Evolutionary conservation across 2,797 vertebrate species (phyloP).

Genomic region (Apogon hyalosoma): DNA sequence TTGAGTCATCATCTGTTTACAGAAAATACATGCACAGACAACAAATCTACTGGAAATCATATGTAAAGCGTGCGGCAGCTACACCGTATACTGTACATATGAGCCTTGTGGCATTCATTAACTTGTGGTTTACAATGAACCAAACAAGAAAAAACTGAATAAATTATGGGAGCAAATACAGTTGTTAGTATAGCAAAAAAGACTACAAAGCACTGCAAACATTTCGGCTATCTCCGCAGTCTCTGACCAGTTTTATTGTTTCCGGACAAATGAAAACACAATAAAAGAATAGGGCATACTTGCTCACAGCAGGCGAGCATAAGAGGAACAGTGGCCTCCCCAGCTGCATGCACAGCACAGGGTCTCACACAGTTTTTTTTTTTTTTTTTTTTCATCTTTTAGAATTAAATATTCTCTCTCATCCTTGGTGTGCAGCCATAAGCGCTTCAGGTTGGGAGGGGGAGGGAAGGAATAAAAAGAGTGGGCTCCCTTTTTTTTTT

Average conservation of each 20-base stretch:
- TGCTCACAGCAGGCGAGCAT: conserved; percentile 53
- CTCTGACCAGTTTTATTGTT: conserved; percentile 62
- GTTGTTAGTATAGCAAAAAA: conserved; percentile 57
- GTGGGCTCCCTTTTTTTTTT: conserved; percentile 17
- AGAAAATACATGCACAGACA: conserved; percentile 6
- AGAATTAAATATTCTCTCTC: conserved; percentile 83
- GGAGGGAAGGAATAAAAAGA: conserved; percentile 21
- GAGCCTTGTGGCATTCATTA: conserved; percentile 4
- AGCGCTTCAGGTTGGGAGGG: conserved; percentile 68
- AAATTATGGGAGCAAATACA: conserved; percentile 62
- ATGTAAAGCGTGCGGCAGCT: conserved; percentile 10
- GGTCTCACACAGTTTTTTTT: conserved; percentile 24
- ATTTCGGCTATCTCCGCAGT: conserved; percentile 29
- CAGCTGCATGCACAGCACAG: conserved; percentile 18
- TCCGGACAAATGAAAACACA: conserved; percentile 54
- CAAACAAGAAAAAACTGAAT: conserved; percentile 40
- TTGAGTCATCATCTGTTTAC: conserved; percentile 30
- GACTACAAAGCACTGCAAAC: conserved; percentile 41
- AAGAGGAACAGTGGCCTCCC: conserved; percentile 53
- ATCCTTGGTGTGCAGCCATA: conserved; percentile 74
- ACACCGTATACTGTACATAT: neutral
- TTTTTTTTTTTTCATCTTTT: conserved; percentile 58
- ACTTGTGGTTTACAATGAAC: conserved; percentile 5
- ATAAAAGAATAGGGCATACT: conserved; percentile 52
- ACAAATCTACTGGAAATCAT: conserved; percentile 6